Percentiles rank a stretch among this genome's conserved stretches.
Evolutionary conservation across 2,797 vertebrate genomes (phyloP).

Genomic region (Parauchenoglanis ngamensis): DNA sequence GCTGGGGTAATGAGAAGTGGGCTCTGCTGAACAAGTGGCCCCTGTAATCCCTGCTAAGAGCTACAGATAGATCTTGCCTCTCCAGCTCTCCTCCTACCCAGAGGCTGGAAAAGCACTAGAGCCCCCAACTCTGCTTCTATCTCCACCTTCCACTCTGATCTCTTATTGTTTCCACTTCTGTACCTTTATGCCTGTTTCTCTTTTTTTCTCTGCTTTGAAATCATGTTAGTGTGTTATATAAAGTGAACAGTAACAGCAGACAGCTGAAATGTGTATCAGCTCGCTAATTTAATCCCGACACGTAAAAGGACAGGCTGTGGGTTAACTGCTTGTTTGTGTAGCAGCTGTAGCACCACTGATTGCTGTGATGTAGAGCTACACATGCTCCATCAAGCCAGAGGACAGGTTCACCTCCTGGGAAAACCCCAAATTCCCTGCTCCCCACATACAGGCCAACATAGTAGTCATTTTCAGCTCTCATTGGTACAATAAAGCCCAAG

Average conservation of each 20-base stretch:
- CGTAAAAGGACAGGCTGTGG: conserved; percentile 16
- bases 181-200: conserved; percentile 6
- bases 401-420: conserved; percentile 36
- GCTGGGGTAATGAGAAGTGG: conserved; percentile 68
- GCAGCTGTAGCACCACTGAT: conserved; percentile 18
- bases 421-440: conserved; percentile 34
- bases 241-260: conserved; percentile 21
- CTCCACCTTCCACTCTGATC: conserved; percentile 29
- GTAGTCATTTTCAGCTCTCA: conserved; percentile 73
- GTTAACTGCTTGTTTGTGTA: conserved; percentile 32
- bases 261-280: conserved; percentile 24
- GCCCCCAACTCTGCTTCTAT: conserved; percentile 18
- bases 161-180: conserved; percentile 9
- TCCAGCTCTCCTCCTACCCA: conserved; percentile 39
- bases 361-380: conserved; percentile 45
- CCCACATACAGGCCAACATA: conserved; percentile 68
- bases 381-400: conserved; percentile 64
- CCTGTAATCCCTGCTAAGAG: conserved; percentile 66
- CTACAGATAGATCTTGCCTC: conserved; percentile 58
- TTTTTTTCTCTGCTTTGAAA: not conserved
- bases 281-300: conserved; percentile 27
- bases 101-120: conserved; percentile 33
- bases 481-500: conserved; percentile 73
- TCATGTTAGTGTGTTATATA: conserved; percentile 22
- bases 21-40: conserved; percentile 66